These are phyloP conservation scores for Squalus acanthias DNA, from an alignment of 2,797 vertebrate genomes.

Conservation along the genomic window DNA sequence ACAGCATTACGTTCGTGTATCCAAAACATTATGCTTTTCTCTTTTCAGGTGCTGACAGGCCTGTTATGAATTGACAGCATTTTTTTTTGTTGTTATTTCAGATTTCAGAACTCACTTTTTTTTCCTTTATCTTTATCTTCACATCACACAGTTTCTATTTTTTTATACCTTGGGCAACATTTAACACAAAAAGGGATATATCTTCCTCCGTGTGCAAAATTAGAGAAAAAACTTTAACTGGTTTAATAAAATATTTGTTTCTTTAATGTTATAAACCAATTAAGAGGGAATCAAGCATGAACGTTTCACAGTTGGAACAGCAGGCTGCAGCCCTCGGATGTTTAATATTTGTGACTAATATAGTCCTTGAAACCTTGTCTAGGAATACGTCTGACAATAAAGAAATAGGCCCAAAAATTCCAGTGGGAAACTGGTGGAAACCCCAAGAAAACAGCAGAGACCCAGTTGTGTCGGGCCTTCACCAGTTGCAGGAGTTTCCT, in stretches of 20 bases:
- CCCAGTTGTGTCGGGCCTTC: no score
- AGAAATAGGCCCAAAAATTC: neutral
- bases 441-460: neutral
- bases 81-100: neutral
- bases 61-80: neutral
- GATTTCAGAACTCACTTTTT: neutral
- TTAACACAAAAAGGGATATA: neutral
- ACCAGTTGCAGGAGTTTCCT: no score
- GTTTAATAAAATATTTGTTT: neutral
- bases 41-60: neutral
- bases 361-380: neutral
- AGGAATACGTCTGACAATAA: neutral
- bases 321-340: neutral
- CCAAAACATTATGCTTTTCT: neutral
- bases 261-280: neutral
- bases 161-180: neutral
- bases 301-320: neutral
- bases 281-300: neutral
- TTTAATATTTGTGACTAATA: neutral
- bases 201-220: neutral
- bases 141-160: neutral
- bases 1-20: no score
- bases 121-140: neutral
- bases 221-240: neutral
- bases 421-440: neutral